Percentiles rank a stretch among this genome's conserved stretches.
phyloP scores from a whole-genome alignment of 2,797 vertebrate species.

The Tachyglossus aculeatus region DNA sequence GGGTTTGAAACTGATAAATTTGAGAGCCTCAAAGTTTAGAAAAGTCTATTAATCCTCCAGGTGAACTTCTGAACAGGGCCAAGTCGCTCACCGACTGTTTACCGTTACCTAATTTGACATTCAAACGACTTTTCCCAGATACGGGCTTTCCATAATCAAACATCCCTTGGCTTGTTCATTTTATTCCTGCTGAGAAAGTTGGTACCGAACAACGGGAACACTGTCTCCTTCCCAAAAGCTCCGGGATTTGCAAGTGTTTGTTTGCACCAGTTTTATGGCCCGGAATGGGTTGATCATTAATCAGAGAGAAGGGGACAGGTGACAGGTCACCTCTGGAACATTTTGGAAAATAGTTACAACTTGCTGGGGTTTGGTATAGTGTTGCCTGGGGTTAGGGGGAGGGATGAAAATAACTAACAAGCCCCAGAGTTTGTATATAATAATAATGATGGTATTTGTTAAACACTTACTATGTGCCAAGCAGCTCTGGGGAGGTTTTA shows the following conservation, averaged over 20 bases:
- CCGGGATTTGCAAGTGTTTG: not conserved
- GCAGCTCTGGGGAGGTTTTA: no score
- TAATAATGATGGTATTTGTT: no score
- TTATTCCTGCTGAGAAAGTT: not conserved
- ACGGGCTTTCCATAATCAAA: not conserved
- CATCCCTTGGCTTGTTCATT: not conserved
- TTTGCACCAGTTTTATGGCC: no score
- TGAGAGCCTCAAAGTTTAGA: not conserved
- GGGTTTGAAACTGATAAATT: not conserved
- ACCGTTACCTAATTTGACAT: constrained; percentile 24
- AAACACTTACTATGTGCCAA: no score
- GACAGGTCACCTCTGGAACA: accelerated
- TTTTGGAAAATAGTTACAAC: not conserved
- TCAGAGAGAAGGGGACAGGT: not conserved
- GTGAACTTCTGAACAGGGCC: not conserved
- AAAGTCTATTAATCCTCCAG: no score
- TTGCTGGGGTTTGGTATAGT: not conserved
- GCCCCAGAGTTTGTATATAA: no score
- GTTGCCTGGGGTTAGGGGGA: no score
- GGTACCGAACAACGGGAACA: no score
- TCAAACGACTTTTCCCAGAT: constrained; percentile 31
- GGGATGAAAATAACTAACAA: no score
- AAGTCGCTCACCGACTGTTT: not conserved
- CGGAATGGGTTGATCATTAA: not conserved
- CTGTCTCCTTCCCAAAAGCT: not conserved